phyloP scores from a whole-genome alignment of 2,888 invertebrate genomes.

The Fragum fragum region DNA sequence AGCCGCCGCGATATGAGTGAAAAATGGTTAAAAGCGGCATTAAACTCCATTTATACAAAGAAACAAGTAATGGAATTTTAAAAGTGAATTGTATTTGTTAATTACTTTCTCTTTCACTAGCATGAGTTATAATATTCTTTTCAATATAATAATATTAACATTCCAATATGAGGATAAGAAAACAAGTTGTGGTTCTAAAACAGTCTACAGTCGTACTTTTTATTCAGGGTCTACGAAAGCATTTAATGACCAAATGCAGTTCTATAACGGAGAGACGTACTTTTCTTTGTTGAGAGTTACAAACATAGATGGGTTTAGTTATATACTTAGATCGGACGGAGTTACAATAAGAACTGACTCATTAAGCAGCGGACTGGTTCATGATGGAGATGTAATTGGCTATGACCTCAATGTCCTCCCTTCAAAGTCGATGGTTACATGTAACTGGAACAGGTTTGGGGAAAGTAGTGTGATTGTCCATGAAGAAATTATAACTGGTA shows the following conservation, averaged over 20 bases:
- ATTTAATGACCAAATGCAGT: conserved; percentile 65
- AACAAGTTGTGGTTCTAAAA: no score
- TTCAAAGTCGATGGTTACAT: conserved; percentile 62
- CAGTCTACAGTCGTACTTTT: no score
- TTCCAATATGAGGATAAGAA: no score
- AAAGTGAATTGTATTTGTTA: no score
- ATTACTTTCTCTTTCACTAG: no score
- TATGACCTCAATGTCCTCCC: conserved; percentile 67
- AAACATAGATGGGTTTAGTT: conserved; percentile 68
- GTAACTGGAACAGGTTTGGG: conserved; percentile 81
- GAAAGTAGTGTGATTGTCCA: background rate
- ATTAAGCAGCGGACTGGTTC: conserved; percentile 72
- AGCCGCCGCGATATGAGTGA: no score
- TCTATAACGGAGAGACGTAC: conserved; percentile 72
- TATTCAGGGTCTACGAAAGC: conserved; percentile 34
- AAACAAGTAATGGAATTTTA: no score
- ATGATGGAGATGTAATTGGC: conserved; percentile 69
- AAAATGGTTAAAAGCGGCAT: no score
- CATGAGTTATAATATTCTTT: no score
- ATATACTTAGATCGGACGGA: conserved; percentile 71
- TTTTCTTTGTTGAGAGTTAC: conserved; percentile 72
- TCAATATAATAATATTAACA: no score
- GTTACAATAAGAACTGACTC: conserved; percentile 73
- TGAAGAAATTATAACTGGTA: conserved; percentile 32
- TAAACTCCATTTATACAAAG: no score